phyloP scores from a whole-genome alignment of 37 sponge, comb jelly and placozoan species.

The Axinella damicornis region DNA sequence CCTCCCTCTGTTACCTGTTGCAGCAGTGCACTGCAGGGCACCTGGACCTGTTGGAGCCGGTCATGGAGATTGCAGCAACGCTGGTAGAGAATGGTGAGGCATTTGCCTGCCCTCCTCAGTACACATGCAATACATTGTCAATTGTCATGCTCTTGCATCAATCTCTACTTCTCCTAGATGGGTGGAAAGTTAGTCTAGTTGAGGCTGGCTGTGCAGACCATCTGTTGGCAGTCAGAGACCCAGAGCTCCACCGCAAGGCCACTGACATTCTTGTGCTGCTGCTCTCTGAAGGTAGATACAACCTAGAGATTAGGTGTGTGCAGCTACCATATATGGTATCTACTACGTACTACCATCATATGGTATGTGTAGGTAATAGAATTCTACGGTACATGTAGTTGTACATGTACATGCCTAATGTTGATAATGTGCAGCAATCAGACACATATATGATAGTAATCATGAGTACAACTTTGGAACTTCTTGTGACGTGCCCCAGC shows the following conservation, averaged over 20 bases:
- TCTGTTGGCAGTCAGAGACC: slow-evolving; percentile 20
- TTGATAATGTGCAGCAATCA: no score
- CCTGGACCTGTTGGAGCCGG: not conserved
- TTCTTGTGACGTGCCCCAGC: no score
- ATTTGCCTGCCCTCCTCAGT: not conserved
- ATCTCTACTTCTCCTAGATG: slow-evolving; percentile 20
- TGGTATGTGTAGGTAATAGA: no score
- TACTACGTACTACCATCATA: no score
- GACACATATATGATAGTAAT: no score
- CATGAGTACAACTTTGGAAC: no score
- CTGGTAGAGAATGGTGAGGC: slow-evolving; percentile 38
- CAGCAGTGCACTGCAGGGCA: not conserved
- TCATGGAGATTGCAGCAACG: slow-evolving; percentile 21
- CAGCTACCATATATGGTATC: no score
- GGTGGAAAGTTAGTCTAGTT: slow-evolving; percentile 34
- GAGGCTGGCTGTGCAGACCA: slow-evolving; percentile 4
- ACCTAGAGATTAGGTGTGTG: no score
- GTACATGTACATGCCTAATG: no score
- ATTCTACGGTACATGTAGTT: no score
- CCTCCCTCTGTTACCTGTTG: slow-evolving; percentile 7
- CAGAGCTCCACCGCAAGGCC: slow-evolving; percentile 12
- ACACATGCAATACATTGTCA: not conserved
- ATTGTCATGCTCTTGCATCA: not conserved
- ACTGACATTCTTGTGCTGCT: slow-evolving; percentile 40
- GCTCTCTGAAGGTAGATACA: slow-evolving; percentile 41